Base-by-base conservation (phyloP, 2,797 vertebrate genomes). In the Podarcis siculus region DNA sequence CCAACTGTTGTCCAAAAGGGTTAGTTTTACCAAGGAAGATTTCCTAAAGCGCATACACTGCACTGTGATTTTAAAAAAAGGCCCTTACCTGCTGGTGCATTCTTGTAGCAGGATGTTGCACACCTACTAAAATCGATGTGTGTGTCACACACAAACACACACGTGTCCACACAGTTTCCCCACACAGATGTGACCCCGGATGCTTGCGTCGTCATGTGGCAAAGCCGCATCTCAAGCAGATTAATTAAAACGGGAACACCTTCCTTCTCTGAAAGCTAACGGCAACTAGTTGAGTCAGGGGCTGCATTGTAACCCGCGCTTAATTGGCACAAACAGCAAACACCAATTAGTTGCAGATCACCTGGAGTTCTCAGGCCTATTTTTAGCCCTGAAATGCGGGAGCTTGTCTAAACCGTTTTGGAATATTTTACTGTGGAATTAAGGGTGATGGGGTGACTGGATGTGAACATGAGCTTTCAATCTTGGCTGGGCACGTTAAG, bases 321-420 rank as follows among this genome's bases (percentile, higher is more conserved):
- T 77, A 87, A 87, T n/a, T 83, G 86, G 73, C 37, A 72, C 66
- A 86, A 58, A 80, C 5, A 75, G 58, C 79, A 82, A 83, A 77
- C 23, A 49, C 79, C 80, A 88, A 88, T 83, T 83, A 83, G 80
- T 66, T 88, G 35, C 73, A 69, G 81, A n/a, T 83, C 86, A 69
- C 80, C 86, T 78, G 73, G 86, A 58, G 80, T 83, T 25, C 13
- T 37, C 37, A 71, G 45, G 8, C 2, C 77, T 88, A 88, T 88
- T 88, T 88, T 88, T 83, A 88, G 80, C 64, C 39, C 61, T 83
- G 32, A 88, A 83, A 78, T 83, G n/a, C 80, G 37, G 80, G n/a
- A 83, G 64, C 64, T 72, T 83, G 61, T 88, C 72, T 76, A 77
- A 88, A 83, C 15, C 9, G 23, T 78, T 77, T 78, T 83, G 32